These are phyloP conservation scores for Cataglyphis rosenhaueri DNA, from an alignment of 2,888 invertebrate genomes.

Conservation along the genomic window DNA sequence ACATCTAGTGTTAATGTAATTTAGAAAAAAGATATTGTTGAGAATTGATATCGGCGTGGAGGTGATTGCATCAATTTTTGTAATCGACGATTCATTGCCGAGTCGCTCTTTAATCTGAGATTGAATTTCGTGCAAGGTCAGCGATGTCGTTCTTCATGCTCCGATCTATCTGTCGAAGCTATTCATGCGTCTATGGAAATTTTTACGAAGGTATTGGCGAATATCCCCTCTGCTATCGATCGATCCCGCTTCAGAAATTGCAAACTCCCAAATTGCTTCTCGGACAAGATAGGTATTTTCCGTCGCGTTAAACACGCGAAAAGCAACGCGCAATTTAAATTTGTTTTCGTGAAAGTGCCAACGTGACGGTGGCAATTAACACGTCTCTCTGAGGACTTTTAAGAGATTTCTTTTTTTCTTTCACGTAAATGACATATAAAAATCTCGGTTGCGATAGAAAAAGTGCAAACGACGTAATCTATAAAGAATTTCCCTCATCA, in stretches of 20 bases:
- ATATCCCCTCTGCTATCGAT: constrained; percentile 30
- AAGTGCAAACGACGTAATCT: background rate
- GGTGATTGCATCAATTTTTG: background rate
- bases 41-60: background rate
- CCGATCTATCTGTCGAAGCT: constrained; percentile 1
- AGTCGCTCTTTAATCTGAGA: constrained; percentile 26
- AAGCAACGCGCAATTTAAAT: constrained; percentile 35
- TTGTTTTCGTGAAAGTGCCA: background rate
- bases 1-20: background rate
- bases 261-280: constrained; percentile 33
- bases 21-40: background rate
- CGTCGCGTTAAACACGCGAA: constrained; percentile 22
- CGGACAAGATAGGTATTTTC: constrained; percentile 49
- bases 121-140: constrained; percentile 8
- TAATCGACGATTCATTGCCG: constrained; percentile 7
- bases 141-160: background rate
- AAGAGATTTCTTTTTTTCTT: background rate
- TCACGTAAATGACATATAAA: constrained; percentile 18
- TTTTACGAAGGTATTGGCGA: constrained; percentile 25
- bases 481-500: background rate
- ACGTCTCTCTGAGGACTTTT: background rate
- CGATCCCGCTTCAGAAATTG: constrained; percentile 27
- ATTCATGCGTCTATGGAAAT: constrained; percentile 32
- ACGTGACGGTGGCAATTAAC: constrained; percentile 22
- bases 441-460: background rate